Base-by-base conservation (phyloP, 2,797 vertebrate genomes). In the Lycodopsis pacificus region DNA sequence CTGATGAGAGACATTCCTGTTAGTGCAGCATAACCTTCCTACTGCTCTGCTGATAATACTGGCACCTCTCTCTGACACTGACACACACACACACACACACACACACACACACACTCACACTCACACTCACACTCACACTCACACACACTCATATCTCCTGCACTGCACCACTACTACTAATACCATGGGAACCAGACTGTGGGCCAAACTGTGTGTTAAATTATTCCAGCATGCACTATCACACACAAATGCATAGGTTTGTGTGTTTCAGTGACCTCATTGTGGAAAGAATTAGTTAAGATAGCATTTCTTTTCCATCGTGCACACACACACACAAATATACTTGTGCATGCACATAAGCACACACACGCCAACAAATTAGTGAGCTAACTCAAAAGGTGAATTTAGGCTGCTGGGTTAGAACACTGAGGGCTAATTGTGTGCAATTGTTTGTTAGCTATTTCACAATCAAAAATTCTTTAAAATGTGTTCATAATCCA, bases 21-120 rank as follows among this genome's bases (percentile, higher is more conserved):
- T 98, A 97, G 96, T 97, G 91, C 95, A 98, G 95, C 90, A 90
- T 96, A 97, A 98, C 97, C 97, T 96, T 96, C 91, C 94, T 89
- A 88, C 95, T 95, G 95, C 96, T 95, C 94, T 96, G 89, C 94
- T 97, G 97, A 99, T 99, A 98, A 98, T 96, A 95, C 96, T 95
- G 97, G 97, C 97, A 97, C 97, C 97, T 92, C 85, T 85, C 80
- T 80, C 14, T 70, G 20, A 76, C 68, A 59, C 76, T 69, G 69
- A 81, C 79, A 75, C 77, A 79, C 79, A 76, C 72, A 65, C 80
- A 81, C 67, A 78, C 65, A 80, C 71, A 77, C 32, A 76, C 69
- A 76, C 69, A 57, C 76, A 67, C 72, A 73, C 69, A 57, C 76
- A 70, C 72, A 73, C 72, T 80, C 79, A 79, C 79, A 78, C 79